A percentile compares a stretch with the other conserved stretches of the same genome.
Conservation (phyloP, 1,140 invertebrate genomes). For the Plutomurus gul region DNA sequence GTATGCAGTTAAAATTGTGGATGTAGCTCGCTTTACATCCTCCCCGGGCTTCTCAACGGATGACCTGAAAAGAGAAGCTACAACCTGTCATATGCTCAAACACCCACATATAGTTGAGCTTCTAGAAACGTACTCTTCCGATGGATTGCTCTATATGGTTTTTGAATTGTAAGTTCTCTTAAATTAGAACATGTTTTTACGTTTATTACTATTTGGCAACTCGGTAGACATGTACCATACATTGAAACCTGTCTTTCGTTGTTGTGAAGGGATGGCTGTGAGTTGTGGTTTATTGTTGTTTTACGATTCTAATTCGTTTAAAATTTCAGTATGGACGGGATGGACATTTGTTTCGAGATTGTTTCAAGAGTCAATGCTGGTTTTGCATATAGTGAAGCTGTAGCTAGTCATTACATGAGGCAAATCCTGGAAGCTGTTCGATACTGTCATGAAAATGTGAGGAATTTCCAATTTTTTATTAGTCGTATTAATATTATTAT, state of each 20-base stretch:
- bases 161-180: constrained; percentile 93
- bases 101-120: constrained; percentile 98
- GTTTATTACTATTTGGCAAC: background rate
- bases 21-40: constrained; percentile 95
- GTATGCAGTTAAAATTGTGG: constrained; percentile 98
- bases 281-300: background rate
- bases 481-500: no score
- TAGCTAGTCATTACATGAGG: constrained; percentile 97
- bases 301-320: constrained; percentile 56
- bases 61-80: constrained; percentile 66
- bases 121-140: constrained; percentile 96
- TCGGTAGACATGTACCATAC: no score
- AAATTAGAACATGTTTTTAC: background rate
- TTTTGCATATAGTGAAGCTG: constrained; percentile 98
- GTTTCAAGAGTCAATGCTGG: constrained; percentile 91
- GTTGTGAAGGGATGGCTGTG: background rate
- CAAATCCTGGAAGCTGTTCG: constrained; percentile 92
- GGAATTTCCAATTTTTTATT: constrained; percentile 77
- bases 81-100: constrained; percentile 84
- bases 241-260: background rate
- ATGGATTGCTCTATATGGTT: constrained; percentile 99
- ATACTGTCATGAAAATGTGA: constrained; percentile 96
- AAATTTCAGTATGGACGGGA: constrained; percentile 92
- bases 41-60: constrained; percentile 93
- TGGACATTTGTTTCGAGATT: constrained; percentile 97